A percentile compares a stretch with the other conserved stretches of the same genome.
Evolutionary conservation across 2,888 invertebrate species (phyloP).

Genomic region (Steinernema scapterisci): DNA sequence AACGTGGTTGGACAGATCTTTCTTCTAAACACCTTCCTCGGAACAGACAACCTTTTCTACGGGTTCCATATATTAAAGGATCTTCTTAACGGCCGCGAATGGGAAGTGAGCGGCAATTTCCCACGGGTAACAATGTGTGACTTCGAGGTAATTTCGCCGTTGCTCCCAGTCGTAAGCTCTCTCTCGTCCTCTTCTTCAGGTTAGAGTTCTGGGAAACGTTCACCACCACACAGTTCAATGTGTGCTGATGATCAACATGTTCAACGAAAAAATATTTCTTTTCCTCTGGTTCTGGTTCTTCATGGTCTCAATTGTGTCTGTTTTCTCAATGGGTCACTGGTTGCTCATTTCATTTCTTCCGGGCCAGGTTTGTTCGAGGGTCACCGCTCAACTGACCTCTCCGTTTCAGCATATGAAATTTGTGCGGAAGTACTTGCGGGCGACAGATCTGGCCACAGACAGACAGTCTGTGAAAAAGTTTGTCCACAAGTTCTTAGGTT

Average conservation of each 20-base stretch:
- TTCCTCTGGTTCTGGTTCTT: slow-evolving; percentile 68
- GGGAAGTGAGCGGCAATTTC: slow-evolving; percentile 68
- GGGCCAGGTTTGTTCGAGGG: slow-evolving; percentile 57
- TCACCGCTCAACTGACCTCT: not conserved
- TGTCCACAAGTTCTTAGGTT: slow-evolving; percentile 68
- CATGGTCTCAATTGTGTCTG: slow-evolving; percentile 66
- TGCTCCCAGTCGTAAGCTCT: too few species aligned
- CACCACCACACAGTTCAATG: slow-evolving; percentile 68
- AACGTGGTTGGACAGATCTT: slow-evolving; percentile 68
- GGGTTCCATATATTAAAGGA: slow-evolving; percentile 68
- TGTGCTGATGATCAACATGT: slow-evolving; percentile 67
- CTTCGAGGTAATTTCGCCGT: slow-evolving; percentile 61
- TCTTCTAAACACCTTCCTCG: slow-evolving; percentile 68
- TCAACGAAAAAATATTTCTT: slow-evolving; percentile 66
- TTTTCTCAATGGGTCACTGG: slow-evolving; percentile 67
- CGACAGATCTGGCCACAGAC: slow-evolving; percentile 68
- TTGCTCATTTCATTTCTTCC: slow-evolving; percentile 66
- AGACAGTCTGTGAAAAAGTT: slow-evolving; percentile 68
- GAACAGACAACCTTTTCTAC: slow-evolving; percentile 68
- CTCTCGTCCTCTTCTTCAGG: slow-evolving; percentile 54
- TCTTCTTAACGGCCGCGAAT: slow-evolving; percentile 66
- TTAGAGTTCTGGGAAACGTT: slow-evolving; percentile 69
- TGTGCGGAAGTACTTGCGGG: slow-evolving; percentile 67
- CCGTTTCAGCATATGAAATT: slow-evolving; percentile 68
- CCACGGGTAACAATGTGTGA: slow-evolving; percentile 69